Percentiles rank a stretch among this genome's conserved stretches.
Evolutionary conservation across 2,797 vertebrate genomes (phyloP).

Genomic region (Pempheris klunzingeri): DNA sequence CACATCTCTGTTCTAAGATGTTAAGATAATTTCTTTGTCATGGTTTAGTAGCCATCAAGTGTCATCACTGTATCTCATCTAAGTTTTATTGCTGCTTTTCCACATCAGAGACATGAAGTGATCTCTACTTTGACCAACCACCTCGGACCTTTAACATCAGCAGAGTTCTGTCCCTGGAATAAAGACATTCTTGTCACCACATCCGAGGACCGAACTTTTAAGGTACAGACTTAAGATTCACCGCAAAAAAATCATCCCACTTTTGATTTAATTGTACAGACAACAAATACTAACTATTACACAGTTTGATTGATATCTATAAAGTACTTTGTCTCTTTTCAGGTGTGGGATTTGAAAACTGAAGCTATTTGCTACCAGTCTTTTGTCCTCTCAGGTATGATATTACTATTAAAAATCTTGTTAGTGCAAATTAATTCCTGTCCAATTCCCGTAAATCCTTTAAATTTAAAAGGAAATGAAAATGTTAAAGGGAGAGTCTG

Average conservation of each 20-base stretch:
- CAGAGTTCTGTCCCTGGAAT: constrained; percentile 90
- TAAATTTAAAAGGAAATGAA: too few species aligned
- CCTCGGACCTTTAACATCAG: constrained; percentile 87
- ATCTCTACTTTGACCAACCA: constrained; percentile 85
- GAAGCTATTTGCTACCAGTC: constrained; percentile 86
- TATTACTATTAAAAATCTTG: background rate
- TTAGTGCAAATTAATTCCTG: background rate
- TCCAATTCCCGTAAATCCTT: too few species aligned
- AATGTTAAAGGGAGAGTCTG: too few species aligned
- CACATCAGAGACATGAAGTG: constrained; percentile 70
- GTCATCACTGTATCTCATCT: background rate
- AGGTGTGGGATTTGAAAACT: constrained; percentile 90
- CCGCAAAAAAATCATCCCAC: background rate
- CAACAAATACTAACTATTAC: background rate
- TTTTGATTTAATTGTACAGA: background rate
- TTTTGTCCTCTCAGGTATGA: constrained; percentile 89
- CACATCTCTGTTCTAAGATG: background rate
- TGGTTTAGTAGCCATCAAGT: background rate
- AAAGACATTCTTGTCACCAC: constrained; percentile 85
- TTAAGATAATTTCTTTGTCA: background rate
- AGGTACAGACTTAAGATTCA: constrained; percentile 74
- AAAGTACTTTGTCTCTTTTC: background rate
- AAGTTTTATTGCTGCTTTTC: constrained; percentile 12
- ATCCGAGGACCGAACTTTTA: constrained; percentile 94
- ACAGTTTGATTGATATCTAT: background rate